Base-by-base conservation (phyloP, 2,113 vertebrate genomes). In the Andinoacara biseriatus region DNA sequence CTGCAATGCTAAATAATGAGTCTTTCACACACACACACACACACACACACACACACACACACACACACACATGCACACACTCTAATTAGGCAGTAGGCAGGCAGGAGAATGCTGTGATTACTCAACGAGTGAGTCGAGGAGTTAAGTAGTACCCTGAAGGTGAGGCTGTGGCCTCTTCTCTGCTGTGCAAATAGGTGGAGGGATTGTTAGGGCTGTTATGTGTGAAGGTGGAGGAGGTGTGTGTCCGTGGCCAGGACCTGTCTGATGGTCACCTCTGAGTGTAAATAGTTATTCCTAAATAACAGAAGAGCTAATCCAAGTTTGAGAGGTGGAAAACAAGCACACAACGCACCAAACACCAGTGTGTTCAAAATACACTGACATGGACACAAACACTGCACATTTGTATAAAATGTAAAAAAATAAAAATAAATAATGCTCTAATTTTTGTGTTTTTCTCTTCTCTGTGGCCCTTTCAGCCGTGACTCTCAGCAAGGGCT, bases 31-130 rank as follows among this genome's bases (percentile, higher is more conserved):
- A 29, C 85, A 76, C 74, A 49, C 69, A 35, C 65, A n/a, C n/a
- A n/a, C n/a, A n/a, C n/a, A n/a, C n/a, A n/a, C n/a, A n/a, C n/a
- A 58, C 57, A 17, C 82, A 75, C 58, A 61, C 80, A 61, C 78
- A 43, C 57, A 29, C 67, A 56, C 76, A 69, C 87, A 80, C 78
- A 35, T 1, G 8, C 88, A 76, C 80, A 86, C 74, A 58, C 83
- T 93, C 84, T 94, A 94, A 94, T 95, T 94, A 94, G 90, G 82
- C 63, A 78, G 86, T 84, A 88, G 86, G 90, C 81, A 90, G 91
- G 78, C 81, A 92, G 86, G 83, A 92, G 92, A 94, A 93, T 93
- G 93, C 91, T 90, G 90, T 93, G 94, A 95, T 95, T 94, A 94
- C 89, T 83, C 90, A 88, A 91, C 29, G 76, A 93, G 93, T 91